phyloP scores from a whole-genome alignment of 2,113 vertebrate species.

The Ailuropoda melanoleuca region DNA sequence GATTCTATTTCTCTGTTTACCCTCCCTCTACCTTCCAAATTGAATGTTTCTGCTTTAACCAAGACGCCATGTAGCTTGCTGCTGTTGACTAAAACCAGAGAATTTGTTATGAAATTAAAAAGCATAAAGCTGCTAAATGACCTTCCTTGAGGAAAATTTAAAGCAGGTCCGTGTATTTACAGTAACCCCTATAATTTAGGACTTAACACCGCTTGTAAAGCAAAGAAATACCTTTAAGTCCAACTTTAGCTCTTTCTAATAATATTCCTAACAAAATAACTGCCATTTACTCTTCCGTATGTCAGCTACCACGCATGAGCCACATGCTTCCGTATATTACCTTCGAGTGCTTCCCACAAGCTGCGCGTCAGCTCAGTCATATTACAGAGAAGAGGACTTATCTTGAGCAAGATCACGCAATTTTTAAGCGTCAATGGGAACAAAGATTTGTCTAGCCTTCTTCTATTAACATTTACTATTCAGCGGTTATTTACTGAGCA shows the following conservation, averaged over 20 bases:
- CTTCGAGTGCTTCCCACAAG: neutral
- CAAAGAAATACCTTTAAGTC: neutral
- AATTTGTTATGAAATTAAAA: neutral
- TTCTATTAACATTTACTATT: neutral
- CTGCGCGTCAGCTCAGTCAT: neutral
- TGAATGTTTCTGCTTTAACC: neutral
- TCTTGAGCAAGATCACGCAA: neutral
- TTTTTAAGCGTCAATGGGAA: neutral
- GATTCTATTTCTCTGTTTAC: neutral
- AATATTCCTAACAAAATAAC: neutral
- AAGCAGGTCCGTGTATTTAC: neutral
- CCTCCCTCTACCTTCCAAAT: neutral
- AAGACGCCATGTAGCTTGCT: neutral
- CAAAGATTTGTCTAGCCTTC: neutral
- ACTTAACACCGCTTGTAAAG: neutral
- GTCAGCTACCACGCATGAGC: neutral
- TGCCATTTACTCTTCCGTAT: neutral
- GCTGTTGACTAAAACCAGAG: neutral
- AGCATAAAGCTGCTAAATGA: neutral
- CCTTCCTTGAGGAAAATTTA: conserved; percentile 2
- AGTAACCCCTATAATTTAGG: neutral
- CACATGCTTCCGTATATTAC: neutral
- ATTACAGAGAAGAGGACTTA: neutral
- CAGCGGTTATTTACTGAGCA: neutral
- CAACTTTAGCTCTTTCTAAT: neutral